Evolutionary conservation across 2,113 vertebrate species (phyloP).

Genomic region (Cavia aperea): DNA sequence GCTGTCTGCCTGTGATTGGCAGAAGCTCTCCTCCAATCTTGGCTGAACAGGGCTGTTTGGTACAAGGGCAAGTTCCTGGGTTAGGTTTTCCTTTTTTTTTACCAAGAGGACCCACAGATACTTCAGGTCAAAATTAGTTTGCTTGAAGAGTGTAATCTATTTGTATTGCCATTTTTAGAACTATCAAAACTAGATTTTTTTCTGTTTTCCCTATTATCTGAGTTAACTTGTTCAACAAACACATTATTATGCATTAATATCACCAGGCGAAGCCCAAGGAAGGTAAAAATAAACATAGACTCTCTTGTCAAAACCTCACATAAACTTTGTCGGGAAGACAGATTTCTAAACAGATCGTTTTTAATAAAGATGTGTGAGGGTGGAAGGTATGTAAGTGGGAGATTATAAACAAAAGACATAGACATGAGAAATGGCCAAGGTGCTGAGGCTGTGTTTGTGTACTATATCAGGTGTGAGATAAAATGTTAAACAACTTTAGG

Average conservation of each 20-base stretch:
- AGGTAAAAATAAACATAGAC: not conserved
- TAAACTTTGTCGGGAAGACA: not conserved
- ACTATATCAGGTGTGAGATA: not conserved
- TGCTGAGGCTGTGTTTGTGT: not conserved
- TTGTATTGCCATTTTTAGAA: slow-evolving; percentile 15
- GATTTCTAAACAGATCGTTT: not conserved
- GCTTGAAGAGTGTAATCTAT: not conserved
- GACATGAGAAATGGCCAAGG: not conserved
- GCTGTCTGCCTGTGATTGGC: not conserved
- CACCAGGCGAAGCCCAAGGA: not conserved
- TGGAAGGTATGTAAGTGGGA: not conserved
- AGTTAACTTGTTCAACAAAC: not conserved
- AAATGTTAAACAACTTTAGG: not conserved
- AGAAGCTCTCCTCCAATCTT: not conserved
- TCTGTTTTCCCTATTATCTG: not conserved
- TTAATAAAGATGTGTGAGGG: not conserved
- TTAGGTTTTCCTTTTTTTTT: not conserved
- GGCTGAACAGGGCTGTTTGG: not conserved
- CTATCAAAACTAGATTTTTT: not conserved
- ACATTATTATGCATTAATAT: not conserved
- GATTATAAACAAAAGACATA: not conserved
- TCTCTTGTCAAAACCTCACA: not conserved
- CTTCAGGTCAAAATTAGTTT: not conserved
- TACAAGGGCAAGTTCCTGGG: not conserved
- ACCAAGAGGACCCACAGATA: not conserved